phyloP scores from a whole-genome alignment of 2,113 vertebrate genomes.

The Sardina pilchardus region DNA sequence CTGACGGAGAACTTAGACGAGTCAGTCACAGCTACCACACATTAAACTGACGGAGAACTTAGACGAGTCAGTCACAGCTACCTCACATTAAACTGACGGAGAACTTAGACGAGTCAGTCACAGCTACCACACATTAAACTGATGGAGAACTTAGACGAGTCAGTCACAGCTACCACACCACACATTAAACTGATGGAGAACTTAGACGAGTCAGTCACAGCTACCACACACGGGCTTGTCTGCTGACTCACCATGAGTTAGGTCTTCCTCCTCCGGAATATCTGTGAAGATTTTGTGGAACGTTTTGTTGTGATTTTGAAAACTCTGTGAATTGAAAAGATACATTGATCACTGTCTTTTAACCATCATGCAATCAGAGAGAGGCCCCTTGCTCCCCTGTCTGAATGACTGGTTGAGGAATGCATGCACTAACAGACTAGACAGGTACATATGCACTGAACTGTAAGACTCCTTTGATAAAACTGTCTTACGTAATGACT shows the following conservation, averaged over 20 bases:
- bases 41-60: neutral
- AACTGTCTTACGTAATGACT: neutral
- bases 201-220: neutral
- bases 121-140: slow-evolving; percentile 32
- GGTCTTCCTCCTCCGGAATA: slow-evolving; percentile 60
- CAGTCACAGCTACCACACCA: slow-evolving; percentile 29
- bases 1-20: neutral
- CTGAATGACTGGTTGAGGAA: too few species aligned
- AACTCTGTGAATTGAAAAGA: slow-evolving; percentile 54
- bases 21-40: slow-evolving; percentile 29
- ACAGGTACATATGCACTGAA: too few species aligned
- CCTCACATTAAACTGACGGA: neutral
- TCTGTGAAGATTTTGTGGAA: slow-evolving; percentile 79
- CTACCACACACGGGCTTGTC: neutral
- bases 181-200: neutral
- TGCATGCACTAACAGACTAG: too few species aligned
- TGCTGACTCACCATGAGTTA: slow-evolving; percentile 71
- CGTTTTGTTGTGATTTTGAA: slow-evolving; percentile 57
- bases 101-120: neutral
- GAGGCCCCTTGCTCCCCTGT: too few species aligned
- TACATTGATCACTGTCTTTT: slow-evolving; percentile 33
- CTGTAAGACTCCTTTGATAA: too few species aligned
- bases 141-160: neutral
- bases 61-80: slow-evolving; percentile 23
- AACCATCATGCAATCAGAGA: neutral